Evolutionary conservation across 2,113 vertebrate species (phyloP), one percentile per base, ranked within the genome.

Genomic region (Genyomyrus donnyi): DNA sequence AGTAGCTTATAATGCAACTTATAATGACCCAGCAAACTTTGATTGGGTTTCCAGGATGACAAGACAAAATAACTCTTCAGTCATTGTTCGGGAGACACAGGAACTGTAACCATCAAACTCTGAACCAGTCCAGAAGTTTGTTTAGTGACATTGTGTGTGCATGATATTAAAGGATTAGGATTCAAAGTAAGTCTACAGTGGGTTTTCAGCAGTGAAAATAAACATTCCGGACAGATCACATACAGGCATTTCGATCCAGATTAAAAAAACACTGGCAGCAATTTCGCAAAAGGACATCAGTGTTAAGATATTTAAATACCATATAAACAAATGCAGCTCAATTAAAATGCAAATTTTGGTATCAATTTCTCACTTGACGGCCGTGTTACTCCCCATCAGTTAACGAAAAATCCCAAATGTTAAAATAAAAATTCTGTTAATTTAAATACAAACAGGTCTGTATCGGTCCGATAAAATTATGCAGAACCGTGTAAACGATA

Each of bases 291-390:
- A 80, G 74, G 31, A 80, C 31, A 80, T 80, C 74, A 19, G 31
- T 80, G 74, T 80, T 80, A 42, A 85, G 42, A 85, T 48, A 48
- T 85, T 85, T 45, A 85, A 46, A 46, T 24, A n/a, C 2, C 17
- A 48, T n/a, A 21, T 85, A 85, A 85, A 48, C 45, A 45, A 85
- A 46, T 27, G 21, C 6, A 24, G 45, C 45, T n/a, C 83, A 85
- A 85, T 85, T 48, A 85, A 85, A 85, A 87, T 87, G 49, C 49
- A 39, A 87, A 87, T 46, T 87, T 7, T 56, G 85, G 31, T 39
- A 53, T 19, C 56, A 53, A 53, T 52, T 87, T 53, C 49, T 52
- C 48, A 50, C 45, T 53, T 53, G 85, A 15, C 17, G 7, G 85
- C 31, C 19, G 3, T 42, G 45, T 24, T 48, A 21, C 83, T 48